Conservation (phyloP, 1,140 invertebrate genomes). For the Drosophila nannoptera region DNA sequence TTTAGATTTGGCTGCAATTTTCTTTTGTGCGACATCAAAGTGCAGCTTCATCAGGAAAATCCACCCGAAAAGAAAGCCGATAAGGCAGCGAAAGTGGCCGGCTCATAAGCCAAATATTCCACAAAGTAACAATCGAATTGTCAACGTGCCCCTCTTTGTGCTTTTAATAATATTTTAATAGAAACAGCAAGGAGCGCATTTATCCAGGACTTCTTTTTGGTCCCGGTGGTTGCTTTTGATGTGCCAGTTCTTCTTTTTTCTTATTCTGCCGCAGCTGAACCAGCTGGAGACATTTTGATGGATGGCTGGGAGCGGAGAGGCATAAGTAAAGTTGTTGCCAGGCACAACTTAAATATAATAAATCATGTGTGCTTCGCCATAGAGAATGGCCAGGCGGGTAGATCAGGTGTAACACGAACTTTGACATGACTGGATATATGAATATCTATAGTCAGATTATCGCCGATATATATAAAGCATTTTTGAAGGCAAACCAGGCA, state of each 20-base stretch:
- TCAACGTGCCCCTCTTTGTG: constrained; percentile 25
- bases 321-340: constrained; percentile 46
- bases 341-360: constrained; percentile 46
- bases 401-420: background rate
- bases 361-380: constrained; percentile 44
- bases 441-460: background rate
- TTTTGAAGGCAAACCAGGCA: no score
- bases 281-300: constrained; percentile 54
- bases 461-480: background rate
- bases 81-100: constrained; percentile 34
- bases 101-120: constrained; percentile 38
- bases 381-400: background rate
- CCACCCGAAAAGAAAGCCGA: constrained; percentile 44
- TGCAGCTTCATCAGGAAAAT: constrained; percentile 58
- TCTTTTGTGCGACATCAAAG: constrained; percentile 60
- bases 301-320: constrained; percentile 36
- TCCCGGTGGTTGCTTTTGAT: constrained; percentile 40
- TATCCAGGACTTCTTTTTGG: constrained; percentile 27
- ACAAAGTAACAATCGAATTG: constrained; percentile 59
- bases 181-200: constrained; percentile 43
- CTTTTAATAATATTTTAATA: constrained; percentile 64
- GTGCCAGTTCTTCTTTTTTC: background rate
- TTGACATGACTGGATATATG: background rate
- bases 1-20: constrained; percentile 50
- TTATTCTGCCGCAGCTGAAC: constrained; percentile 6